A percentile compares a stretch with the other conserved stretches of the same genome.
phyloP scores from a whole-genome alignment of 37 sponge, comb jelly and placozoan genomes.

The Cladorhizidae sp. region DNA sequence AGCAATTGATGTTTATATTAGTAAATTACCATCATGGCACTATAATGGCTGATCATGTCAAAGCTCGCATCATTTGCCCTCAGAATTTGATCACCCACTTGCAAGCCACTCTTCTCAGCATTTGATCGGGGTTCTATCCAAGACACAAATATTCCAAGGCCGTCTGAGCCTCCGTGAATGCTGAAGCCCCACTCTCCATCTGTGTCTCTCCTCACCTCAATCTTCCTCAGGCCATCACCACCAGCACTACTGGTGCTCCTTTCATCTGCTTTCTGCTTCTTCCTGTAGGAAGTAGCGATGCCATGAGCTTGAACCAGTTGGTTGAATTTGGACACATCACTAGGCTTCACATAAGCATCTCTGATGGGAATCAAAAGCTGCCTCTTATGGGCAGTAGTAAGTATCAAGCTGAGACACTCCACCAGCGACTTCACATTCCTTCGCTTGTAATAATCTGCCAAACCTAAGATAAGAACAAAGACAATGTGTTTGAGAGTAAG shows the following conservation, averaged over 20 bases:
- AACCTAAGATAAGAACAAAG: constrained; percentile 13
- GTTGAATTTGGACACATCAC: constrained; percentile 70
- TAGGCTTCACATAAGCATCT: constrained; percentile 67
- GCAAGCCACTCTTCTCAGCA: constrained; percentile 69
- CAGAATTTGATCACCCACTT: constrained; percentile 78
- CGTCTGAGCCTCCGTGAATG: constrained; percentile 82
- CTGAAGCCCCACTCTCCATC: constrained; percentile 80
- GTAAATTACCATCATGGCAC: constrained; percentile 61
- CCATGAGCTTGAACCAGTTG: constrained; percentile 66
- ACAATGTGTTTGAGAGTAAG: not conserved
- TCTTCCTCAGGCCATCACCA: constrained; percentile 8
- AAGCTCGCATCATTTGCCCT: constrained; percentile 63
- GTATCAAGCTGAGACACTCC: constrained; percentile 55
- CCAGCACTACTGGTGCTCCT: not conserved
- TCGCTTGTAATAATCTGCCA: constrained; percentile 67
- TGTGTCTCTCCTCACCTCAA: constrained; percentile 60
- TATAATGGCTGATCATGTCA: constrained; percentile 48
- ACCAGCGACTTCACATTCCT: constrained; percentile 64
- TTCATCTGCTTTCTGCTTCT: constrained; percentile 15
- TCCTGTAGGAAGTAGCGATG: constrained; percentile 30
- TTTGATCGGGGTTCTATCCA: constrained; percentile 81
- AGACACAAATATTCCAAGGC: constrained; percentile 77
- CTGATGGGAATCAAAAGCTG: constrained; percentile 75
- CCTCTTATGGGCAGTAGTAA: constrained; percentile 75
- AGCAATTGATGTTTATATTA: not conserved